Percentiles rank a stretch among this genome's conserved stretches.
Evolutionary conservation across 2,797 vertebrate genomes (phyloP).

Genomic region (Acanthurus tractus): DNA sequence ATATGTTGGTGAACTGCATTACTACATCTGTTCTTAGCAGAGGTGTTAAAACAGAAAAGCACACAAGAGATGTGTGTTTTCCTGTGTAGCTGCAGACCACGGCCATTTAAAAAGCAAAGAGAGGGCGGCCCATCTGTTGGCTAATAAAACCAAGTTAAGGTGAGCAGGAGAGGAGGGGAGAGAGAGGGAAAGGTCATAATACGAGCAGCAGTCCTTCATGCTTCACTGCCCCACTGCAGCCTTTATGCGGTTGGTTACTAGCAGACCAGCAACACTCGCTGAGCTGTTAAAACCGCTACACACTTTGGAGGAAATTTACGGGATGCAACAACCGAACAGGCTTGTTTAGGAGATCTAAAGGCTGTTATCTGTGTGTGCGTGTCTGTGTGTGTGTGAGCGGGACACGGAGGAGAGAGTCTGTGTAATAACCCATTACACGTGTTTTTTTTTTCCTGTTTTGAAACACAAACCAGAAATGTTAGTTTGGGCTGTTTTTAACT

Average conservation of each 20-base stretch:
- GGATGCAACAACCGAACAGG: constrained; percentile 22
- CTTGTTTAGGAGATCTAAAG: constrained; percentile 46
- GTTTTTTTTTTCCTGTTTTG: too few relatives aligned
- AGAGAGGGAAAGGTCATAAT: constrained; percentile 46
- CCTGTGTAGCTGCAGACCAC: constrained; percentile 60
- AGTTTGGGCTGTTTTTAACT: constrained; percentile 28
- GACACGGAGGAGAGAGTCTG: not conserved
- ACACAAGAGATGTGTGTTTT: constrained; percentile 69
- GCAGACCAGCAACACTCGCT: constrained; percentile 34
- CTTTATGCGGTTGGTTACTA: constrained; percentile 49
- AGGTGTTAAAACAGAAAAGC: constrained; percentile 54
- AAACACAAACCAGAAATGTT: constrained; percentile 37
- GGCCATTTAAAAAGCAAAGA: constrained; percentile 68
- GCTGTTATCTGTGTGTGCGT: constrained; percentile 25
- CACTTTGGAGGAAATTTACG: constrained; percentile 55
- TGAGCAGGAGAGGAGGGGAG: constrained; percentile 36
- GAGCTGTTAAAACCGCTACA: constrained; percentile 59
- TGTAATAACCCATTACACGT: constrained; percentile 46
- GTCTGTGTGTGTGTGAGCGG: not conserved
- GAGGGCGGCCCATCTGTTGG: constrained; percentile 73
- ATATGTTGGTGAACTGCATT: constrained; percentile 24
- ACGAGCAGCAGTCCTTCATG: constrained; percentile 64
- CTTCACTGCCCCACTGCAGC: constrained; percentile 65
- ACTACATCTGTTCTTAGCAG: not conserved
- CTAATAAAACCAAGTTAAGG: constrained; percentile 73